phyloP scores from a whole-genome alignment of 2,888 invertebrate genomes.

The Steinernema hermaphroditum region DNA sequence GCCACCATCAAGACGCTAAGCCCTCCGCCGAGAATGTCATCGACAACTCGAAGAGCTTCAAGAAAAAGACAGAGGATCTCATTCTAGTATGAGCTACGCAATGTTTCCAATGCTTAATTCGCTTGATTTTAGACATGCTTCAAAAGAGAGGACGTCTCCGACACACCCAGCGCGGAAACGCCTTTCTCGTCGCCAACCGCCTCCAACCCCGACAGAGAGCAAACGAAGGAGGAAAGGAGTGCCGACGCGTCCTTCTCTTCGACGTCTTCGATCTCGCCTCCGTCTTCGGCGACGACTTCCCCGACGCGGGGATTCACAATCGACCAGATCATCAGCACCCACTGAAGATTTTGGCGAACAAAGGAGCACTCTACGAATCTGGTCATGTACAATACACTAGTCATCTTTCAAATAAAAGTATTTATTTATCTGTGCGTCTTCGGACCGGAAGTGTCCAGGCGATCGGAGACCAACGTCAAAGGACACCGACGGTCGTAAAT shows the following conservation, averaged over 20 bases:
- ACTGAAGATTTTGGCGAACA: background rate
- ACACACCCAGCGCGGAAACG: background rate
- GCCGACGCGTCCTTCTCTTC: background rate
- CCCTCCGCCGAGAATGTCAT: background rate
- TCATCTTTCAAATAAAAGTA: background rate
- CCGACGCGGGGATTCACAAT: background rate
- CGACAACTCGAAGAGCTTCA: background rate
- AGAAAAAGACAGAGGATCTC: background rate
- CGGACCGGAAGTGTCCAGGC: too few species aligned
- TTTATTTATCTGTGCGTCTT: too few species aligned
- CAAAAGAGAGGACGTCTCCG: background rate
- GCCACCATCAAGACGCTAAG: background rate
- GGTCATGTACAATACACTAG: background rate
- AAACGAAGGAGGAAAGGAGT: background rate
- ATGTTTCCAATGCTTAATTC: background rate
- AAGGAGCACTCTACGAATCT: background rate
- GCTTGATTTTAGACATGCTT: background rate
- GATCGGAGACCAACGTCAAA: background rate
- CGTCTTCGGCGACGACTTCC: background rate
- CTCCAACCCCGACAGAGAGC: background rate
- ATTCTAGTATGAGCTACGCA: background rate
- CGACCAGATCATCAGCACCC: background rate
- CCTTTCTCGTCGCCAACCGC: background rate
- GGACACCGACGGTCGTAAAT: background rate
- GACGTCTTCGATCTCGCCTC: too few species aligned